Evolutionary conservation across 2,888 invertebrate species (phyloP), one percentile per base, ranked within the genome.

Genomic region (Xestoiulus laeticollis): DNA sequence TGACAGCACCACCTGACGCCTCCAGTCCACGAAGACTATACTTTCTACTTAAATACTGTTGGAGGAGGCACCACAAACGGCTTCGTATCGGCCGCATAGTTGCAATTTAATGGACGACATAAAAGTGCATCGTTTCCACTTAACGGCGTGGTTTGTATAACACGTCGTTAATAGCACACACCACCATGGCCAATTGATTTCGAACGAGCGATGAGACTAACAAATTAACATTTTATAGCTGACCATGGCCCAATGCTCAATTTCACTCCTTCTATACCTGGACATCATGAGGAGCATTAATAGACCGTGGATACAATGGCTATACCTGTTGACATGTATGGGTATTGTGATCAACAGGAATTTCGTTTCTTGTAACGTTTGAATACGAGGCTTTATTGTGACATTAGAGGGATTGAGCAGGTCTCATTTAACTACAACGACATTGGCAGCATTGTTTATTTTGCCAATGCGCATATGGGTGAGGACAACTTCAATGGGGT

Each of bases 81-180:
- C 1, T 59, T 22, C 22, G 22, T 3, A 59, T 59, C 22, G 59
- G 68, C 68, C 68, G 26, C 68, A 26, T 26, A 68, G 68, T 68
- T 68, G 68, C 68, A n/a, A 68, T 68, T 68, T 68, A 68, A 68
- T 68, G 68, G 68, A 68, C 10, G 68, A 68, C 68, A 68, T 68
- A 68, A 68, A 68, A 68, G 68, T 26, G 68, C 68, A 26, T 68
- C 68, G 68, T 68, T 68, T 68, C 68, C 68, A 68, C 68, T 68
- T 68, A 68, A 68, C 68, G 68, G 68, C 68, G 68, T 22, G 68
- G 68, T 68, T 68, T 68, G 68, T 68, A 10, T 22, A 68, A 68
- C 68, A 26, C 68, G 22, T 68, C 68, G 68, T 68, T 68, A 68
- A 68, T 68, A n/a, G 68, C 12, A 68, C n/a, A 68, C 68, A 68